These are phyloP conservation scores for Setophaga petechia DNA, from an alignment of 2,113 vertebrate genomes.

Conservation along the genomic window DNA sequence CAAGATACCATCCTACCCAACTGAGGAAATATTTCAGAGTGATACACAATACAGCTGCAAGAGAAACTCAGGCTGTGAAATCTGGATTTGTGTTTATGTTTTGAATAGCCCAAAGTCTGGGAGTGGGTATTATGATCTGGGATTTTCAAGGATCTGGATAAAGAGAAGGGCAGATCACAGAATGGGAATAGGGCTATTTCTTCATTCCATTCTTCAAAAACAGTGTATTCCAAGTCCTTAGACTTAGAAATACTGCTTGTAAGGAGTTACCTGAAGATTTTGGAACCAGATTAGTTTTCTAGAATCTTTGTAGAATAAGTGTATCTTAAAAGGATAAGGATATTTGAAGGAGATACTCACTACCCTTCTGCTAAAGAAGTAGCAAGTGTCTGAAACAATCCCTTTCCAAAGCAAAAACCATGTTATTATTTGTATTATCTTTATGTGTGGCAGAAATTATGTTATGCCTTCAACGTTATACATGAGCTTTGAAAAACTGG, in stretches of 20 bases:
- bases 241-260: not conserved
- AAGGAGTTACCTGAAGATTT: not conserved
- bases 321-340: not conserved
- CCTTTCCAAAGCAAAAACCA: not conserved
- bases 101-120: not conserved
- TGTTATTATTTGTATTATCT: not conserved
- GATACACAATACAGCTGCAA: not conserved
- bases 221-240: not conserved
- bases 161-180: not conserved
- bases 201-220: not conserved
- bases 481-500: not conserved
- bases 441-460: constrained; percentile 15
- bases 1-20: not conserved
- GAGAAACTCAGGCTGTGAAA: not conserved
- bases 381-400: not conserved
- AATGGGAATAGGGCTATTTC: not conserved
- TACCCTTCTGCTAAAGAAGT: constrained; percentile 24
- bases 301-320: not conserved
- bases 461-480: not conserved
- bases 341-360: not conserved
- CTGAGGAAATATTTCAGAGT: not conserved
- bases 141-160: not conserved
- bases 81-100: not conserved
- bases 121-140: accelerated
- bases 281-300: constrained; percentile 28